Conservation (phyloP, 2,113 vertebrate genomes). For the Corynorhinus townsendii region DNA sequence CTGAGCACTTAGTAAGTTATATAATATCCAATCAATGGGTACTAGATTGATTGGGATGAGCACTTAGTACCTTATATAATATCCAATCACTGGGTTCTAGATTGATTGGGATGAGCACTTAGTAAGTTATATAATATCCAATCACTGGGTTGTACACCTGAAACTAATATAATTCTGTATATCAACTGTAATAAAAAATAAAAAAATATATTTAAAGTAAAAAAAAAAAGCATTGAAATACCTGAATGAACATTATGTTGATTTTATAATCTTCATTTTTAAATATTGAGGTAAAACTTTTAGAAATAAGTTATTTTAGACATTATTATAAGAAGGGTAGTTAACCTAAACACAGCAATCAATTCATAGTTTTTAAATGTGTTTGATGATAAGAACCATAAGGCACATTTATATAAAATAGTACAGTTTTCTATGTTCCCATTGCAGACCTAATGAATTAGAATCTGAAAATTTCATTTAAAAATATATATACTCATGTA, state of each 20-base stretch:
- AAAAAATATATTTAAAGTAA: neutral
- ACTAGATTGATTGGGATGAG: neutral
- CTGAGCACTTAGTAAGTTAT: neutral
- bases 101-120: neutral
- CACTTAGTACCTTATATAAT: neutral
- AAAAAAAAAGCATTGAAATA: neutral
- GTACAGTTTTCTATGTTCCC: neutral
- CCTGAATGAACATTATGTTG: neutral
- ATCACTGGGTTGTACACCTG: neutral
- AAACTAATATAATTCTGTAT: neutral
- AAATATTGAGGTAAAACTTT: neutral
- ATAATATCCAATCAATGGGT: neutral
- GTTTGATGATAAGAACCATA: neutral
- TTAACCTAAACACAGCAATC: neutral
- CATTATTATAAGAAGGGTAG: neutral
- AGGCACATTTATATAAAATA: neutral
- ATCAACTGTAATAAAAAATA: neutral
- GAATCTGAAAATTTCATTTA: neutral
- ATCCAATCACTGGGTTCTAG: neutral
- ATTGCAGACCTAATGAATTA: neutral
- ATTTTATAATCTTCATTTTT: conserved; percentile 13
- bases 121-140: neutral
- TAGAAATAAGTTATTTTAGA: neutral
- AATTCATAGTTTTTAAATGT: neutral
- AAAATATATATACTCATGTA: neutral